A percentile compares a stretch with the other conserved stretches of the same genome.
phyloP scores from a whole-genome alignment of 2,113 vertebrate species.

The Pseudorhombus dupliciocellatus region DNA sequence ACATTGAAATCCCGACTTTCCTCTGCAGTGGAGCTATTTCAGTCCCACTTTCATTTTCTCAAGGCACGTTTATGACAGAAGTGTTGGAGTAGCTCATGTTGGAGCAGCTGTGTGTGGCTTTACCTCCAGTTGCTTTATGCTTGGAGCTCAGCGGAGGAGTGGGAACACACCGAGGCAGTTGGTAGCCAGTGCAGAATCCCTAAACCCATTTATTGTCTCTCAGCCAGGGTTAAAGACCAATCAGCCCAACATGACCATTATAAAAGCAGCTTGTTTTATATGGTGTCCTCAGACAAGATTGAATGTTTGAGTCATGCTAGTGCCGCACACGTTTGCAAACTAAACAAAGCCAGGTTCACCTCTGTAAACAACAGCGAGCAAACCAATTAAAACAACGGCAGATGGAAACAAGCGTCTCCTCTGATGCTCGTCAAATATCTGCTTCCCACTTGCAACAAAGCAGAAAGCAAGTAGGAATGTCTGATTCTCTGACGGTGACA shows the following conservation, averaged over 20 bases:
- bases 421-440: slow-evolving; percentile 2
- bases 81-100: no score
- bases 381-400: slow-evolving; percentile 20
- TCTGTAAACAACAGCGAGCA: neutral
- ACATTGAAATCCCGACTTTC: neutral
- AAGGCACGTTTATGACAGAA: neutral
- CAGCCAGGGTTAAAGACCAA: no score
- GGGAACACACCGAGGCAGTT: neutral
- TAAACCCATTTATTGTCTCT: no score
- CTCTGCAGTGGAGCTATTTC: neutral
- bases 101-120: slow-evolving; percentile 9
- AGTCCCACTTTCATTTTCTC: neutral
- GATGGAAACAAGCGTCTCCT: neutral
- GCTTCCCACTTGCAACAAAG: neutral
- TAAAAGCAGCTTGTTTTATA: no score
- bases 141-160: slow-evolving; percentile 10
- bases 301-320: no score
- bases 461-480: neutral
- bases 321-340: no score
- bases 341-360: no score
- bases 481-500: neutral
- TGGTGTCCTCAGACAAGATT: no score
- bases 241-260: no score
- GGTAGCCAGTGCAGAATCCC: no score
- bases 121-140: neutral